Conservation (phyloP, 2,797 vertebrate species). For the Gadopsis bispinosus region DNA sequence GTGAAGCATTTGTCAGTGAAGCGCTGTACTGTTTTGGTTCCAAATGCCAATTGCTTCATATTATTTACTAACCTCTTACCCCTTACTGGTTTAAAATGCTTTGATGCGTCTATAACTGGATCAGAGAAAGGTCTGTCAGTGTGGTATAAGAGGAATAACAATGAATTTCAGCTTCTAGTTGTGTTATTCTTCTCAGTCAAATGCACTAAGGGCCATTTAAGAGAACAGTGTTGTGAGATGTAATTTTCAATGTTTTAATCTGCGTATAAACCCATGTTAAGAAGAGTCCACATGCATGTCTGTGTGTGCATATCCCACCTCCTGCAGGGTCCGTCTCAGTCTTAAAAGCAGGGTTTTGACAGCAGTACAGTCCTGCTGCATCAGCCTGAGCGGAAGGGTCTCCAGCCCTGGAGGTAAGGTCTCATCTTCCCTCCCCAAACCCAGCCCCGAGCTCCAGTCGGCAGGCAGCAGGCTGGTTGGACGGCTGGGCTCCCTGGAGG, state of each 20-base stretch:
- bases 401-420: constrained; percentile 86
- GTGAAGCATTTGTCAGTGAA: constrained; percentile 27
- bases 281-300: constrained; percentile 4
- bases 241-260: constrained; percentile 7
- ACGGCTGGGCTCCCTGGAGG: constrained; percentile 86
- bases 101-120: constrained; percentile 31
- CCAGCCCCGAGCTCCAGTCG: constrained; percentile 83
- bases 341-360: constrained; percentile 95
- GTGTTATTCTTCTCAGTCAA: constrained; percentile 2
- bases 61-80: constrained; percentile 30
- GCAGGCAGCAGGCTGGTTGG: constrained; percentile 84
- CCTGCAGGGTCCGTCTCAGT: constrained; percentile 95
- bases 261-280: not conserved
- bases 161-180: not conserved
- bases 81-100: constrained; percentile 39
- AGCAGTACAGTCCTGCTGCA: constrained; percentile 97
- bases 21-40: constrained; percentile 25
- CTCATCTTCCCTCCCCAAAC: constrained; percentile 88
- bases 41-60: constrained; percentile 44
- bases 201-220: constrained; percentile 6
- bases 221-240: not conserved
- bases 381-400: constrained; percentile 91
- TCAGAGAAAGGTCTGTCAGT: constrained; percentile 9
- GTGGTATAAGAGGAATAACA: not conserved
- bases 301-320: constrained; percentile 85